Conservation (phyloP, 2,888 invertebrate genomes). For the Tachina grossa region DNA sequence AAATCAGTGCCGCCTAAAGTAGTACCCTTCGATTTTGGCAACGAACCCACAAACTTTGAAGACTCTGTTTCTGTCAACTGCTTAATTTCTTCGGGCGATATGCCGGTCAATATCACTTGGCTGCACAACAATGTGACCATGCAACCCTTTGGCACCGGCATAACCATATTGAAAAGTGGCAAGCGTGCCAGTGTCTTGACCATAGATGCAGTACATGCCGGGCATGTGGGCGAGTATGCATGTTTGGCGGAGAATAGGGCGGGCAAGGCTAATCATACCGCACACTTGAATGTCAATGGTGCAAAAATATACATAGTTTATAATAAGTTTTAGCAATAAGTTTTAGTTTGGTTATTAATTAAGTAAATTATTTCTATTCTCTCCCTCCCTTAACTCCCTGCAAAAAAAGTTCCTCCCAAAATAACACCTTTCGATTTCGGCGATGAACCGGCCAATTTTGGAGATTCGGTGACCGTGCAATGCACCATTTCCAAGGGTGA, state of each 20-base stretch:
- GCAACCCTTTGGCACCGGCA: constrained; percentile 81
- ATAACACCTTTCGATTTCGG: constrained; percentile 84
- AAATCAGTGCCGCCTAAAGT: constrained; percentile 89
- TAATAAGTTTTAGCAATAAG: neutral
- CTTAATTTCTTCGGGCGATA: constrained; percentile 87
- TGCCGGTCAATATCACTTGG: constrained; percentile 88
- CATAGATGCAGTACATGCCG: constrained; percentile 87
- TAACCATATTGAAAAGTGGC: constrained; percentile 85
- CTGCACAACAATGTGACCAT: constrained; percentile 84
- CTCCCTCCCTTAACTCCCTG: constrained; percentile 20
- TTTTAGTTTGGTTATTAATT: constrained; percentile 15
- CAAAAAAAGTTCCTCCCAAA: constrained; percentile 81
- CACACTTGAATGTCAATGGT: constrained; percentile 87
- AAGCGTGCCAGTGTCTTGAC: constrained; percentile 86
- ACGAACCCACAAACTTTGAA: constrained; percentile 87
- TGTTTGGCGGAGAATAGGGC: constrained; percentile 86
- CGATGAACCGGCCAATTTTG: constrained; percentile 86
- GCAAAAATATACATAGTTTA: neutral
- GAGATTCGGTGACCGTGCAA: constrained; percentile 86
- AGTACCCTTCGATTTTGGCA: constrained; percentile 89
- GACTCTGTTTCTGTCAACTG: constrained; percentile 88
- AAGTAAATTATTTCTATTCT: constrained; percentile 30
- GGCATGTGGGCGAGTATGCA: constrained; percentile 90
- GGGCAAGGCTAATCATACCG: constrained; percentile 85
- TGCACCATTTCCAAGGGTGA: constrained; percentile 88